Percentiles rank a stretch among this genome's conserved stretches.
These are phyloP conservation scores for Microctenopoma steveboyesi DNA, from an alignment of 2,797 vertebrate genomes.

Conservation along the genomic window DNA sequence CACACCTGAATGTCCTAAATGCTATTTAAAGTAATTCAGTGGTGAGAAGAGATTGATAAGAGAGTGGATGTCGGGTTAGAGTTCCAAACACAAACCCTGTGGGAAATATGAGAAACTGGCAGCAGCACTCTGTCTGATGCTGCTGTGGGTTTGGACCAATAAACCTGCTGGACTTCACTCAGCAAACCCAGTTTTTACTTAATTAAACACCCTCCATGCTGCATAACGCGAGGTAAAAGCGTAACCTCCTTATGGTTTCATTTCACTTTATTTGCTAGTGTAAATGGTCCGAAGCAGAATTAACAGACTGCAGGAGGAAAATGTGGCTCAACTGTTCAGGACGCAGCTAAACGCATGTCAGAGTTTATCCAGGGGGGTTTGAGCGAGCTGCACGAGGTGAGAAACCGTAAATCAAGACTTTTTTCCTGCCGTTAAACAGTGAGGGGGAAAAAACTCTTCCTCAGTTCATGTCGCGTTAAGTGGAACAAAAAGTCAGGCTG, in stretches of 20 bases:
- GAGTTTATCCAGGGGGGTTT: not conserved
- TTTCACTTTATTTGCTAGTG: constrained; percentile 12
- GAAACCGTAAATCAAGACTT: no score
- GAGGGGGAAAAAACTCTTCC: not conserved
- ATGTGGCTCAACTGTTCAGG: not conserved
- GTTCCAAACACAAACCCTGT: constrained; percentile 15
- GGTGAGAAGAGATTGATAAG: not conserved
- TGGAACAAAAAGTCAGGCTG: constrained; percentile 26
- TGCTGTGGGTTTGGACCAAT: constrained; percentile 36
- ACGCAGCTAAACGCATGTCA: not conserved
- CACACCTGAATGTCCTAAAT: not conserved
- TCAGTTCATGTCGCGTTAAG: constrained; percentile 6
- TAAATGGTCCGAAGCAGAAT: constrained; percentile 14
- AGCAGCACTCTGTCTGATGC: constrained; percentile 29
- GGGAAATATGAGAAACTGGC: constrained; percentile 19
- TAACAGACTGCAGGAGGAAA: constrained; percentile 13
- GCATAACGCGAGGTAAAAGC: constrained; percentile 9
- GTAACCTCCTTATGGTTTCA: constrained; percentile 19
- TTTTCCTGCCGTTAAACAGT: no score
- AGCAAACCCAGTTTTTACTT: constrained; percentile 22
- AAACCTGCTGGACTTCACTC: constrained; percentile 15
- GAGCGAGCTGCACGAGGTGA: not conserved
- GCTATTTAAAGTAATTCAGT: not conserved
- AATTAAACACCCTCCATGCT: constrained; percentile 23
- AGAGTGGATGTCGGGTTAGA: constrained; percentile 26